Evolutionary conservation across 2,888 invertebrate species (phyloP).

Genomic region (Cryptocheilus praepositus): DNA sequence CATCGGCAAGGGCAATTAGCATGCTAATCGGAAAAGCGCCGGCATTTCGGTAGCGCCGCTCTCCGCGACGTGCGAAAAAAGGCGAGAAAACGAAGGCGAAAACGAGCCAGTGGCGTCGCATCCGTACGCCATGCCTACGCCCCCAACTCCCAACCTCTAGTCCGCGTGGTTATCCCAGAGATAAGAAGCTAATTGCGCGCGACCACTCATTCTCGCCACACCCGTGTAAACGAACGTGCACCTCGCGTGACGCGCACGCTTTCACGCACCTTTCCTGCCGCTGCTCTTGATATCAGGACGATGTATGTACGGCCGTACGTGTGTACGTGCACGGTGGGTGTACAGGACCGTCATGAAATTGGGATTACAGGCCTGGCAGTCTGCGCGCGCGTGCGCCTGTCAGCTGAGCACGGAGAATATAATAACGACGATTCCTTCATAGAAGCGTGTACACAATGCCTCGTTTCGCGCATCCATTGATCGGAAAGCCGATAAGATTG

Average conservation of each 20-base stretch:
- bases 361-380: conserved; percentile 28
- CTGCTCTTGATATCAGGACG: conserved; percentile 40
- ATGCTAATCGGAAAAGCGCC: conserved; percentile 53
- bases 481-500: too few species aligned
- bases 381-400: too few species aligned
- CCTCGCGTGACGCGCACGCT: conserved; percentile 54
- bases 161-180: conserved; percentile 26
- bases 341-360: conserved; percentile 34
- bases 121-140: background rate
- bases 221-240: conserved; percentile 56
- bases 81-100: background rate
- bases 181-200: conserved; percentile 59
- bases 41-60: conserved; percentile 33
- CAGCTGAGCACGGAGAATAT: too few species aligned
- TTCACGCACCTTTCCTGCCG: conserved; percentile 54
- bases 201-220: conserved; percentile 56
- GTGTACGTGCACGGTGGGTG: too few species aligned
- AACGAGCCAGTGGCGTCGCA: too few species aligned
- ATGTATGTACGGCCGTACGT: conserved; percentile 12
- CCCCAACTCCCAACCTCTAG: background rate
- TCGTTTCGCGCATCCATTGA: too few species aligned
- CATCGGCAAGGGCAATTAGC: conserved; percentile 56
- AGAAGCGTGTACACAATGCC: too few species aligned
- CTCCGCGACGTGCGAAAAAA: conserved; percentile 1
- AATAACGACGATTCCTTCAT: too few species aligned